These are phyloP conservation scores for Drosophila novamexicana DNA, from an alignment of 1,140 invertebrate genomes.

Conservation along the genomic window DNA sequence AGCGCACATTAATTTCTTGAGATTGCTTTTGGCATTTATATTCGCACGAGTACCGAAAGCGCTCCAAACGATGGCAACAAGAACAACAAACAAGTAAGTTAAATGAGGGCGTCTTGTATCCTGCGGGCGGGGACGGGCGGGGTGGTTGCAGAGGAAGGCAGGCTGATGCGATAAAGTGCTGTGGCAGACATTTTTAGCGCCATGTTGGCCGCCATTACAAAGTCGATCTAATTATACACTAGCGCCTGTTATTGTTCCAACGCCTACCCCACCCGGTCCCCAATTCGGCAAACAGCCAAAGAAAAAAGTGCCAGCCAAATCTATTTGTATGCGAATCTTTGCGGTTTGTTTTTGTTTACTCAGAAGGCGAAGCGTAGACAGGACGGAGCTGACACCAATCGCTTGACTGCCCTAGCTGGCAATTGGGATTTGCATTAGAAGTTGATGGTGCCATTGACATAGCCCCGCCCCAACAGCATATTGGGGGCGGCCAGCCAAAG, in stretches of 20 bases:
- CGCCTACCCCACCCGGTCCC: slow-evolving; percentile 10
- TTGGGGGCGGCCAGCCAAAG: slow-evolving; percentile 23
- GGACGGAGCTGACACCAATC: slow-evolving; percentile 33
- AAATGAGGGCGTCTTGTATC: slow-evolving; percentile 48
- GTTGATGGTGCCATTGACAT: slow-evolving; percentile 25
- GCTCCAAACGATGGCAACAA: slow-evolving; percentile 16
- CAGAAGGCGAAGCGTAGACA: slow-evolving; percentile 7
- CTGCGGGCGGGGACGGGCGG: slow-evolving; percentile 7
- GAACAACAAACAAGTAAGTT: slow-evolving; percentile 36
- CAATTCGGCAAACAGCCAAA: slow-evolving; percentile 4
- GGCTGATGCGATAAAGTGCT: slow-evolving; percentile 59
- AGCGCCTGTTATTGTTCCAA: slow-evolving; percentile 51
- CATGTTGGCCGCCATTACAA: slow-evolving; percentile 66
- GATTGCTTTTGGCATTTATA: slow-evolving; percentile 65
- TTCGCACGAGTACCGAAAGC: slow-evolving; percentile 28
- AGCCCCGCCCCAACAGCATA: background rate
- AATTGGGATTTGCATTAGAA: slow-evolving; percentile 52
- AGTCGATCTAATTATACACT: slow-evolving; percentile 68
- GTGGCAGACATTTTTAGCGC: slow-evolving; percentile 63
- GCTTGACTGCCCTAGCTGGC: slow-evolving; percentile 33
- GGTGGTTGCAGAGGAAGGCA: background rate
- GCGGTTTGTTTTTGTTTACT: slow-evolving; percentile 50
- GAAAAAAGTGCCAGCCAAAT: slow-evolving; percentile 38
- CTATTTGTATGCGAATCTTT: slow-evolving; percentile 58
- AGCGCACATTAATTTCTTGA: slow-evolving; percentile 50